Evolutionary conservation across 64 coral and sea anemone species (phyloP).

Genomic region (Exaiptasia diaphana): DNA sequence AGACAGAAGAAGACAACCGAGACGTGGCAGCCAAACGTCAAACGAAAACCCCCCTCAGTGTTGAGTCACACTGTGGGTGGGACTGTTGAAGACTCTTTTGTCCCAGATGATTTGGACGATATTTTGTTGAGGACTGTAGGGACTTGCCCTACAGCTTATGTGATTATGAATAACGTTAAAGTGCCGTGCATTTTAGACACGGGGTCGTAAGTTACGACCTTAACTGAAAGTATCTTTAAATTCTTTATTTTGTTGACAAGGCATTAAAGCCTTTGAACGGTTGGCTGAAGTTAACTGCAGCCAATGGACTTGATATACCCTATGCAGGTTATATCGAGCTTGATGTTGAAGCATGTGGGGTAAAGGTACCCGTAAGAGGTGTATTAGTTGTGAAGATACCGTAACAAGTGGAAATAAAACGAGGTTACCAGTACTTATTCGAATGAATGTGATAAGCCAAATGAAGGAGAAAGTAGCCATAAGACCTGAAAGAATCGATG

Average conservation of each 20-base stretch:
- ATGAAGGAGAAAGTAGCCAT: neutral
- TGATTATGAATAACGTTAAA: constrained; percentile 17
- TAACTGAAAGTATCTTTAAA: constrained; percentile 45
- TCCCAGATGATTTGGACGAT: neutral
- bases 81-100: constrained; percentile 29
- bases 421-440: neutral
- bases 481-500: neutral
- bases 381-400: neutral
- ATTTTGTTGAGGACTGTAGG: constrained; percentile 54
- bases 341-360: neutral
- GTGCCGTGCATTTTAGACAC: constrained; percentile 54
- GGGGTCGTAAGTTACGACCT: constrained; percentile 45
- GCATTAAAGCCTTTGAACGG: constrained; percentile 19
- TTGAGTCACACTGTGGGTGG: constrained; percentile 33
- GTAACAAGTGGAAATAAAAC: neutral
- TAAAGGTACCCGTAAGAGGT: neutral
- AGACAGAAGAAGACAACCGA: neutral
- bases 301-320: constrained; percentile 46
- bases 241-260: constrained; percentile 17
- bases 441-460: neutral
- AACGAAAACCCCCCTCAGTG: constrained; percentile 23
- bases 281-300: constrained; percentile 34
- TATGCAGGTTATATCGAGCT: constrained; percentile 53
- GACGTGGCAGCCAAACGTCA: neutral
- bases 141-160: constrained; percentile 45